Evolutionary conservation across 2,113 vertebrate species (phyloP), one percentile per base, ranked within the genome.

Genomic region (Callopanchax toddi): DNA sequence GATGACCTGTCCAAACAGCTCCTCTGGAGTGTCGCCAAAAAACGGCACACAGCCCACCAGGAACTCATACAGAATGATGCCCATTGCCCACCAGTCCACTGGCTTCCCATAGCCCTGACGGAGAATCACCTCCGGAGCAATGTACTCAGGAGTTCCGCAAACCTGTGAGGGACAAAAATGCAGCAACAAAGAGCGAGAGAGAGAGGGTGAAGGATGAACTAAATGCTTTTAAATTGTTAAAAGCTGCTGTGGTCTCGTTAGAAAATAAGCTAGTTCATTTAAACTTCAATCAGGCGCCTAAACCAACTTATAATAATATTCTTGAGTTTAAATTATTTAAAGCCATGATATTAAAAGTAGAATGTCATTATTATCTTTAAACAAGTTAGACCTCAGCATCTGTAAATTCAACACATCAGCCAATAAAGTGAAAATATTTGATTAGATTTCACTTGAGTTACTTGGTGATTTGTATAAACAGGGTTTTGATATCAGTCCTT

Each of bases 81-180:
- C 96, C 96, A 98, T 97, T 5, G 96, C 96, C 96, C 96, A 98
- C 96, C 96, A 98, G 79, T 98, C 96, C 74, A 97, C 95, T 0
- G 96, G 96, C 71, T 96, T 97, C 7, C 96, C 96, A 0, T 98
- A 98, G 62, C 96, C 96, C 87, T 97, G 95, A 17, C 95, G 91
- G 50, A 98, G 92, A 85, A 98, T 98, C 71, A 98, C 96, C 85
- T 98, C 96, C 0, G 96, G 96, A 0, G 96, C 96, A 50, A 98
- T 98, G 92, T 98, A 98, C 89, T 98, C 96, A 0, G 96, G 96
- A 15, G 96, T 98, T 12, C 96, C 96, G 6, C 96, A 98, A 46
- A 98, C 96, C 96, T 97, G 81, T n/a, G n/a, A n/a, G n/a, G n/a
- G n/a, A n/a, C n/a, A n/a, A n/a, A n/a, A n/a, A n/a, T n/a, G n/a